Conservation (phyloP, 2,113 vertebrate species). For the Thomomys bottae region DNA sequence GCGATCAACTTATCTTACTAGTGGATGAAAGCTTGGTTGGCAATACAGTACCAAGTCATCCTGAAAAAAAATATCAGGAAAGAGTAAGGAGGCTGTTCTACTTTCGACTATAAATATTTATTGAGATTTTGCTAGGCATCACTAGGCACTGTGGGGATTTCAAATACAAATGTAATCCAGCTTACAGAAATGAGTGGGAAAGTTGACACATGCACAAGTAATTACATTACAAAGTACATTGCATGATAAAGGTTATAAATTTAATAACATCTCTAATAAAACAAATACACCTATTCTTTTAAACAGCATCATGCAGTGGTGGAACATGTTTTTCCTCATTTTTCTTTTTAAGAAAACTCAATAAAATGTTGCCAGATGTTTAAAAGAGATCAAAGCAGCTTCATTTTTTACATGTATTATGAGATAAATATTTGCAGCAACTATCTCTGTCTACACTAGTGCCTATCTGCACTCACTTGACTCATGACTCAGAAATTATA, state of each 20-base stretch:
- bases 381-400: constrained; percentile 39
- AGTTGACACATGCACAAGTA: constrained; percentile 47
- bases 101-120: constrained; percentile 66
- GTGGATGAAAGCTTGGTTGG: constrained; percentile 20
- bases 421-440: constrained; percentile 14
- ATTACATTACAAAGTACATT: constrained; percentile 56
- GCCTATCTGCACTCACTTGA: neutral
- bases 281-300: constrained; percentile 42
- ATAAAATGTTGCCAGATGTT: constrained; percentile 7
- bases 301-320: neutral
- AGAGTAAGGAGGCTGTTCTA: constrained; percentile 1
- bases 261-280: constrained; percentile 56
- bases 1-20: neutral
- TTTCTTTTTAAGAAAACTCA: constrained; percentile 44
- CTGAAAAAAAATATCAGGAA: neutral
- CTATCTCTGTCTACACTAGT: constrained; percentile 15
- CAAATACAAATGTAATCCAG: constrained; percentile 56
- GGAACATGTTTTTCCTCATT: constrained; percentile 1
- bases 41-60: constrained; percentile 9
- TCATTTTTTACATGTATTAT: neutral
- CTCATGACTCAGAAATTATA: constrained; percentile 33
- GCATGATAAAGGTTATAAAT: constrained; percentile 54
- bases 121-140: constrained; percentile 50
- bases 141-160: constrained; percentile 42
- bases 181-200: constrained; percentile 38